Evolutionary conservation across 1,140 invertebrate genomes (phyloP).

Genomic region (Proctacanthus coquilletti): DNA sequence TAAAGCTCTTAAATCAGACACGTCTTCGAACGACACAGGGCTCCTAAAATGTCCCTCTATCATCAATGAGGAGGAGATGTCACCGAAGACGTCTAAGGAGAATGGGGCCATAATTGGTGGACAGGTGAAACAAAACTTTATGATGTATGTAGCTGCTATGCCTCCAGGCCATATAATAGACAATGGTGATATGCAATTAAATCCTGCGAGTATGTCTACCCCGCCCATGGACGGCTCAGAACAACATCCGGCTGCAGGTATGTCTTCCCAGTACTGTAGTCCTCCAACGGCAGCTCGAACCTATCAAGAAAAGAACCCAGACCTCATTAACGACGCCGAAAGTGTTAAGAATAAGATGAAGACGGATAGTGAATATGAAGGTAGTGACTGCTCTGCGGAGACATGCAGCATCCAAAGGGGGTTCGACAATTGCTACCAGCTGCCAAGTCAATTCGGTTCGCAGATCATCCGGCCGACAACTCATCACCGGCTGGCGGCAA

Average conservation of each 20-base stretch:
- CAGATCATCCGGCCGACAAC: constrained; percentile 9
- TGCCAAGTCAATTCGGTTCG: constrained; percentile 15
- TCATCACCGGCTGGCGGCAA: constrained; percentile 21
- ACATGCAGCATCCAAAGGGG: constrained; percentile 21
- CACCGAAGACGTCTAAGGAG: constrained; percentile 17
- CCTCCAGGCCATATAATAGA: background rate
- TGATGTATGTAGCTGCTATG: constrained; percentile 15
- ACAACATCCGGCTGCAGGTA: no score
- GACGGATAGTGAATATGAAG: constrained; percentile 30
- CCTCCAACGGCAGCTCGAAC: constrained; percentile 31
- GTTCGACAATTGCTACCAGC: constrained; percentile 27
- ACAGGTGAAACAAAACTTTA: constrained; percentile 26
- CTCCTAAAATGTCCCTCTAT: constrained; percentile 28
- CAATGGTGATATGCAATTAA: constrained; percentile 3
- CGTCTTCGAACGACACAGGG: constrained; percentile 15
- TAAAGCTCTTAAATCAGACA: constrained; percentile 32
- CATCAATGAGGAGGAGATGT: constrained; percentile 21
- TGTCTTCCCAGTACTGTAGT: constrained; percentile 13
- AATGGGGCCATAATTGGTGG: constrained; percentile 10
- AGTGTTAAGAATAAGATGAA: constrained; percentile 45
- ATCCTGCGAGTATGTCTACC: constrained; percentile 7
- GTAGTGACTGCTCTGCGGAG: constrained; percentile 15
- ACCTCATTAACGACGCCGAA: constrained; percentile 58
- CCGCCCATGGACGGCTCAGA: no score
- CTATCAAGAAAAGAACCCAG: constrained; percentile 53